Evolutionary conservation across 1,140 invertebrate genomes (phyloP).

Genomic region (Platyscapa corneri): DNA sequence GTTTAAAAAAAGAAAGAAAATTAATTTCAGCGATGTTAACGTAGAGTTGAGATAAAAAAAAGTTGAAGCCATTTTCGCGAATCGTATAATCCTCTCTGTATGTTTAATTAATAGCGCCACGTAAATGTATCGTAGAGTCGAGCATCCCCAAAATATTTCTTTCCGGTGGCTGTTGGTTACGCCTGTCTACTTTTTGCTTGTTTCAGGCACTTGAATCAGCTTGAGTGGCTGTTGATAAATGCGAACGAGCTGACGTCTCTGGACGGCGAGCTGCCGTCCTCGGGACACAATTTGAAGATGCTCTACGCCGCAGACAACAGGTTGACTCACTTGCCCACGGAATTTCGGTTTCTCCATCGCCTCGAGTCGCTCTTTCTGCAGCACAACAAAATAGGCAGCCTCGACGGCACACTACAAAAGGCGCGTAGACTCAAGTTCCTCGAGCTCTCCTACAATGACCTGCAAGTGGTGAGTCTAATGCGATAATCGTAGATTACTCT

Average conservation of each 20-base stretch:
- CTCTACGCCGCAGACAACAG: slow-evolving; percentile 84
- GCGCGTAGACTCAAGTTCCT: slow-evolving; percentile 79
- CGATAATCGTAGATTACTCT: neutral
- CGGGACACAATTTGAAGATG: slow-evolving; percentile 79
- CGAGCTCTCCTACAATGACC: slow-evolving; percentile 81
- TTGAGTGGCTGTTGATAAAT: slow-evolving; percentile 86
- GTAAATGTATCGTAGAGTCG: neutral
- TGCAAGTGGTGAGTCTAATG: slow-evolving; percentile 79
- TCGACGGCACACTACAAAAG: slow-evolving; percentile 82
- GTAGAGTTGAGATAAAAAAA: too few species aligned
- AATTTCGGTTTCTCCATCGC: slow-evolving; percentile 79
- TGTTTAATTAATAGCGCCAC: neutral
- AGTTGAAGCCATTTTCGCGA: too few species aligned
- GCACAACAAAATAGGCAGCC: slow-evolving; percentile 80
- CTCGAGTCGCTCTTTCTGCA: slow-evolving; percentile 82
- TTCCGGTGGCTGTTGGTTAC: neutral
- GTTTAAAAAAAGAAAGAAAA: too few species aligned
- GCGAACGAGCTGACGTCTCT: slow-evolving; percentile 82
- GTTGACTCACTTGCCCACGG: slow-evolving; percentile 80
- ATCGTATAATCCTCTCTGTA: too few species aligned
- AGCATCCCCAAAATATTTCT: too few species aligned
- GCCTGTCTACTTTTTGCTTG: slow-evolving; percentile 31
- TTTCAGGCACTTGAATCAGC: slow-evolving; percentile 78
- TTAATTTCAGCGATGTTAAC: too few species aligned
- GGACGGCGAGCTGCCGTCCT: slow-evolving; percentile 82